Evolutionary conservation across 2,888 invertebrate genomes (phyloP).

Genomic region (Tenthredo livida): DNA sequence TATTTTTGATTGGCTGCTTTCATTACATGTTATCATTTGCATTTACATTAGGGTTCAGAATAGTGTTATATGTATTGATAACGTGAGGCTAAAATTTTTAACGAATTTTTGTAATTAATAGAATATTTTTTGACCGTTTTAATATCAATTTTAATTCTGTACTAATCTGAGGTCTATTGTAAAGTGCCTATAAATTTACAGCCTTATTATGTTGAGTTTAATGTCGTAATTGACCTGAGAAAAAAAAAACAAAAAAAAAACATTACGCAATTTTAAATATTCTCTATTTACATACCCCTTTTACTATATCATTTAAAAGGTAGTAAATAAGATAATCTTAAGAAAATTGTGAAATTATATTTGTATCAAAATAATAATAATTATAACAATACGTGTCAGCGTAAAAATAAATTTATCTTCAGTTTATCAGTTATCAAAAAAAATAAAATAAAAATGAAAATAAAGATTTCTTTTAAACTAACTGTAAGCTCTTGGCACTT

Average conservation of each 20-base stretch:
- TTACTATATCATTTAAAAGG: constrained; percentile 26
- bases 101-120: constrained; percentile 19
- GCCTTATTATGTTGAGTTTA: constrained; percentile 31
- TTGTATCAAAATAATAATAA: constrained; percentile 28
- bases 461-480: not conserved
- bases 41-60: constrained; percentile 33
- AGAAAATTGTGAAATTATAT: constrained; percentile 44
- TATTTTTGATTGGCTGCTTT: constrained; percentile 18
- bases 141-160: not conserved
- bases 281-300: constrained; percentile 9
- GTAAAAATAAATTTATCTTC: constrained; percentile 41
- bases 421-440: constrained; percentile 29
- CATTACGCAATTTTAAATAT: constrained; percentile 20
- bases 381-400: constrained; percentile 28
- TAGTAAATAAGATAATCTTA: constrained; percentile 13
- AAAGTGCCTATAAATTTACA: constrained; percentile 23
- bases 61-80: constrained; percentile 8
- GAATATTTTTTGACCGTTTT: constrained; percentile 30
- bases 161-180: constrained; percentile 38
- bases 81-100: constrained; percentile 16
- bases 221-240: constrained; percentile 15
- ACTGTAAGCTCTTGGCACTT: constrained; percentile 36
- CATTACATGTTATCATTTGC: constrained; percentile 20
- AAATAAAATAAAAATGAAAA: too few species aligned
- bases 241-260: not conserved